phyloP scores from a whole-genome alignment of 2,888 invertebrate species.

The Pristionchus maxplancki region DNA sequence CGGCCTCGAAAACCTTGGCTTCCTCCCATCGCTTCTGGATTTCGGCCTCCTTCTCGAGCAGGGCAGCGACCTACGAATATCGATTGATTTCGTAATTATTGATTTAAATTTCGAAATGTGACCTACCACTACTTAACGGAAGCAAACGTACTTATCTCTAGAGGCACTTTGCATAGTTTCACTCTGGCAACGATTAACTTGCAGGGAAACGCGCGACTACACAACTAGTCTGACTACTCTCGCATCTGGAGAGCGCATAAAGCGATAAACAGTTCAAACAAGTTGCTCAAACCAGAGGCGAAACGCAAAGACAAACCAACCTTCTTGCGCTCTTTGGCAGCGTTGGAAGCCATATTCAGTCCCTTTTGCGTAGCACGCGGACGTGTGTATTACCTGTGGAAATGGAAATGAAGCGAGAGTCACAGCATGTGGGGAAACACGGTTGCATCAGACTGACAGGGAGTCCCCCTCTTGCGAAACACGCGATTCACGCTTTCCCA shows the following conservation, averaged over 20 bases:
- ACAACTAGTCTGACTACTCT: not conserved
- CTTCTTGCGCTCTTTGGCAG: slow-evolving; percentile 63
- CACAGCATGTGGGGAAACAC: not conserved
- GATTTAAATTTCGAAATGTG: no score
- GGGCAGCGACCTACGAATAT: slow-evolving; percentile 86
- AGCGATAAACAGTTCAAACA: not conserved
- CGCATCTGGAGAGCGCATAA: not conserved
- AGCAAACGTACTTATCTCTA: no score
- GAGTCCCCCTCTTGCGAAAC: not conserved
- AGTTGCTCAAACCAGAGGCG: not conserved
- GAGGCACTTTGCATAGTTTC: no score
- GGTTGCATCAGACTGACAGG: slow-evolving; percentile 37
- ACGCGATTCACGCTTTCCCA: not conserved
- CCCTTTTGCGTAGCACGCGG: slow-evolving; percentile 1
- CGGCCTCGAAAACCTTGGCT: slow-evolving; percentile 87
- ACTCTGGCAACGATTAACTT: no score
- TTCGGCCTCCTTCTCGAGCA: slow-evolving; percentile 90
- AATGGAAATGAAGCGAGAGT: not conserved
- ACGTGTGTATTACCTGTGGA: slow-evolving; percentile 36
- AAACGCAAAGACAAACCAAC: slow-evolving; percentile 56
- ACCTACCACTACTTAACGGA: no score
- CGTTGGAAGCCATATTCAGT: slow-evolving; percentile 51
- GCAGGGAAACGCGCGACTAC: no score
- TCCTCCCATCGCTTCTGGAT: slow-evolving; percentile 91
- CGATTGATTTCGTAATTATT: not conserved